Base-by-base conservation (phyloP, 2,797 vertebrate species). In the Mormyrus proboscirostris region DNA sequence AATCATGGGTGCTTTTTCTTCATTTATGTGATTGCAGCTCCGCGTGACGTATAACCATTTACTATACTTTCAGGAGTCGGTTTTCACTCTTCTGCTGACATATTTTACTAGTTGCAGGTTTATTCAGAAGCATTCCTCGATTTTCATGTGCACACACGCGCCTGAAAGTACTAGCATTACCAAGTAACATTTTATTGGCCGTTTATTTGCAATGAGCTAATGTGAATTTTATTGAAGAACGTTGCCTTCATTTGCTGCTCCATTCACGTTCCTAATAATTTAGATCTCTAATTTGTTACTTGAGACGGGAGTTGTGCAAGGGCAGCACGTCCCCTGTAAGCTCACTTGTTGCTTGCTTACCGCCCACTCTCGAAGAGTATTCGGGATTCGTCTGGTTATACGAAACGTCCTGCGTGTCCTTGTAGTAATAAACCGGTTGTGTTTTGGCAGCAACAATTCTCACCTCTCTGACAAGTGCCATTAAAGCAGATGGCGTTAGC, bases 401-500 rank as follows among this genome's bases (percentile, higher is more conserved):
- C 16, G 73, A 84, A 84, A 50, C 50, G 82, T 84, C 82, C 82
- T 84, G 49, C 82, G 25, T 50, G 82, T 50, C 82, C 82, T 84
- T 84, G 82, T 47, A 51, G 22, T 51, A 51, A 84, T 51, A 84
- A 84, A 84, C 82, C 49, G 82, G 82, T 84, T 47, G 49, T 84
- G 82, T 22, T 44, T 51, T 51, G 82, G 82, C 82, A 84, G 49
- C 47, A 84, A 49, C 82, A 50, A 84, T 50, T 84, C 82, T 84
- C 82, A 84, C 82, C 82, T 84, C 49, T 79, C 41, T 84, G 44
- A 49, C 82, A 84, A 84, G 82, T 49, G 82, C 49, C 44, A 84
- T 84, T 84, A 84, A 84, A 84, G 19, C 82, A 84, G 82, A 84
- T 84, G 82, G 82, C 10, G 44, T 29, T 84, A 84, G 82, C 82